A percentile compares a stretch with the other conserved stretches of the same genome.
phyloP scores from a whole-genome alignment of 2,113 vertebrate genomes.

The Erinaceus europaeus region DNA sequence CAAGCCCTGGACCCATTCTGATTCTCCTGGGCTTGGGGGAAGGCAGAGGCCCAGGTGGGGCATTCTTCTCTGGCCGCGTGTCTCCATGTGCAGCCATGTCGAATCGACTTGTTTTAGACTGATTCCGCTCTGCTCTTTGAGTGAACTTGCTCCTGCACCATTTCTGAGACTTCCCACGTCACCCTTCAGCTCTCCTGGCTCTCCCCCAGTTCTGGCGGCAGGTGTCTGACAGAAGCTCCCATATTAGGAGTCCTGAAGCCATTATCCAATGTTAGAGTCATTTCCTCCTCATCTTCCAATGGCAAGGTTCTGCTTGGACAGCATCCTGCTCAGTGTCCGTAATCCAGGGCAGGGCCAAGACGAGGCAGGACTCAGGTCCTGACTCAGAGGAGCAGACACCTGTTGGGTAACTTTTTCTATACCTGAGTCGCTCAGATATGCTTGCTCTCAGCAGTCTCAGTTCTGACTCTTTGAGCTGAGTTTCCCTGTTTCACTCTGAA shows the following conservation, averaged over 20 bases:
- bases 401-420: neutral
- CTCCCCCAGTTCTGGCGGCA: neutral
- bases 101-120: neutral
- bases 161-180: neutral
- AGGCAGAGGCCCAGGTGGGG: neutral
- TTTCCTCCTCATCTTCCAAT: neutral
- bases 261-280: neutral
- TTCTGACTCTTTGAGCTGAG: neutral
- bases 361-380: neutral
- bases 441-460: rapidly evolving
- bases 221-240: neutral
- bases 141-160: neutral
- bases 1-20: neutral
- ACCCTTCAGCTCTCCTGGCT: neutral
- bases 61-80: neutral
- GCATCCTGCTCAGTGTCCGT: neutral
- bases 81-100: neutral
- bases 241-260: neutral
- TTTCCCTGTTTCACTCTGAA: neutral
- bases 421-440: neutral
- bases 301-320: neutral
- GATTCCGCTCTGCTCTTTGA: neutral
- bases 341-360: neutral
- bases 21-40: neutral
- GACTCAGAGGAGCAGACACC: neutral